phyloP scores from a whole-genome alignment of 2,113 vertebrate genomes.

The Chaenocephalus aceratus region DNA sequence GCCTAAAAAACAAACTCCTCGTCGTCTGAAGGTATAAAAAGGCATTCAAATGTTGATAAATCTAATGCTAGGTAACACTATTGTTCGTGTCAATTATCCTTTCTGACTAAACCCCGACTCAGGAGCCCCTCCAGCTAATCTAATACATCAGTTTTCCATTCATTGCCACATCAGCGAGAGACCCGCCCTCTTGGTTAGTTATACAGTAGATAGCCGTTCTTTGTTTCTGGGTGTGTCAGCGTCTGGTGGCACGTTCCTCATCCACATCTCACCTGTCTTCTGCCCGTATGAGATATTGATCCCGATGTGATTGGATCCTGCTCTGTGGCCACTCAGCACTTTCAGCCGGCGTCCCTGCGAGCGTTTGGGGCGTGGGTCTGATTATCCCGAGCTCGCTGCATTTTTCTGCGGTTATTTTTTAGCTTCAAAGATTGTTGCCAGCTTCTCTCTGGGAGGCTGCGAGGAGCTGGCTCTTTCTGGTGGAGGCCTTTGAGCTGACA shows the following conservation, averaged over 20 bases:
- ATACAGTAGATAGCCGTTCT: conserved; percentile 8
- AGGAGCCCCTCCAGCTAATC: conserved; percentile 33
- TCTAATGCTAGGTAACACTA: too few relatives aligned
- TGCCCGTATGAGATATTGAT: conserved; percentile 62
- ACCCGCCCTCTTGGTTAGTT: conserved; percentile 45
- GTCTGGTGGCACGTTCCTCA: conserved; percentile 32
- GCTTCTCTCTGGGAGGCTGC: conserved; percentile 64
- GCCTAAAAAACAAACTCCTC: too few relatives aligned
- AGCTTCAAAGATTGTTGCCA: conserved; percentile 76
- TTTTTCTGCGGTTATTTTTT: conserved; percentile 78
- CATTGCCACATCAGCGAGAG: conserved; percentile 26
- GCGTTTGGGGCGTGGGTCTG: conserved; percentile 66
- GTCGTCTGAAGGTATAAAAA: too few relatives aligned
- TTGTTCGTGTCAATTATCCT: too few relatives aligned
- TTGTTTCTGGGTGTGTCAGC: conserved; percentile 21
- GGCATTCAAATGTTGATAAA: too few relatives aligned
- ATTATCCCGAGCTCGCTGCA: conserved; percentile 69
- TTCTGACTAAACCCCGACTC: neutral
- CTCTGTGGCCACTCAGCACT: conserved; percentile 76
- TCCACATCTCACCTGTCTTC: conserved; percentile 28
- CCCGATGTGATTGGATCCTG: conserved; percentile 60
- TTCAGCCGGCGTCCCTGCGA: conserved; percentile 46
- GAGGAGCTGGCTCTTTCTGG: conserved; percentile 51
- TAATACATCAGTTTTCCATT: conserved; percentile 40
- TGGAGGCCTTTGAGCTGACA: conserved; percentile 58